These are phyloP conservation scores for Eurosta solidaginis DNA, from an alignment of 1,140 invertebrate genomes.

Conservation along the genomic window DNA sequence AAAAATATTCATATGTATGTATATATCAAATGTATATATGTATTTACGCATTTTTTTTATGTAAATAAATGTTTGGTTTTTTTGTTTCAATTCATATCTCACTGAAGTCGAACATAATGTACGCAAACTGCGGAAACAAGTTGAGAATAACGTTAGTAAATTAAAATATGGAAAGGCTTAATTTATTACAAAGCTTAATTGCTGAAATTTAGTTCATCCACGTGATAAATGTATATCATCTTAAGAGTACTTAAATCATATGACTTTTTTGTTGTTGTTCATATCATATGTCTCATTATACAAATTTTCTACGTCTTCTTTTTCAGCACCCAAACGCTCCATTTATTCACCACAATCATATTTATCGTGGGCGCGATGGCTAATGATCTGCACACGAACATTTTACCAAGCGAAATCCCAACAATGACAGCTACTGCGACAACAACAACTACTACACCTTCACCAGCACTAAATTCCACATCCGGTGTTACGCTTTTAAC, in stretches of 20 bases:
- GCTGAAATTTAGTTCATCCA: not conserved
- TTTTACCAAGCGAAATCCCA: not conserved
- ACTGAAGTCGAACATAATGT: not conserved
- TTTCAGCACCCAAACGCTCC: not conserved
- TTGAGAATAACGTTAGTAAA: not conserved
- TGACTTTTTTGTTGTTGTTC: not conserved
- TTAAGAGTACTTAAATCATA: not conserved
- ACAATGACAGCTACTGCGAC: not conserved
- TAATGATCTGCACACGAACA: conserved; percentile 6
- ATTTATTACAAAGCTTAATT: conserved; percentile 25
- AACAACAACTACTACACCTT: not conserved
- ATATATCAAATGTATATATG: not conserved
- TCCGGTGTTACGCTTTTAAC: not conserved
- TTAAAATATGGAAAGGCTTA: conserved; percentile 11
- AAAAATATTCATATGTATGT: not conserved
- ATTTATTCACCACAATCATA: not conserved
- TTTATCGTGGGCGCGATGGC: not conserved
- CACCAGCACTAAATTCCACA: conserved; percentile 27
- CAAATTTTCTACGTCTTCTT: conserved; percentile 6
- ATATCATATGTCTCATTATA: not conserved
- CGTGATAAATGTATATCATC: not conserved
- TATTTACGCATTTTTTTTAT: not conserved
- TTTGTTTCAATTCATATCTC: not conserved
- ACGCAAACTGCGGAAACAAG: not conserved
- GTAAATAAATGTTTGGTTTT: not conserved